Conservation (phyloP, 2,113 vertebrate species). For the Neogale vison region DNA sequence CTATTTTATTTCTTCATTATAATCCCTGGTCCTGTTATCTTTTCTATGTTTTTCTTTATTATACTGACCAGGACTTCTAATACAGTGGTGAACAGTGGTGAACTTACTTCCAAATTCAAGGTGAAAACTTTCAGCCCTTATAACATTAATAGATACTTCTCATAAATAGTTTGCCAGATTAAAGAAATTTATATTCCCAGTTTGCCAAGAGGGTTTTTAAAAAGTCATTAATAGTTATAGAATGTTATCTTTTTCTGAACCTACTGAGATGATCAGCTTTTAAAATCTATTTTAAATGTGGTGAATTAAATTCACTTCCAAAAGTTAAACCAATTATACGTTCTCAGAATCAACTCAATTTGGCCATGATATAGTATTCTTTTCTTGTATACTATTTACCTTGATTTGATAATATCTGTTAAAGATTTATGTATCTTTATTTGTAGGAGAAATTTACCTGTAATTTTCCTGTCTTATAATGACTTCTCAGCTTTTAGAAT, state of each 20-base stretch:
- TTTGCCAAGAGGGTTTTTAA: not conserved
- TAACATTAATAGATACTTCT: not conserved
- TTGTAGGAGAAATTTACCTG: not conserved
- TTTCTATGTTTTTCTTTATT: not conserved
- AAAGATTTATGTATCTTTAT: not conserved
- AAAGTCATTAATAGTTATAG: not conserved
- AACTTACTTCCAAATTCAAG: not conserved
- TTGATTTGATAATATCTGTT: not conserved
- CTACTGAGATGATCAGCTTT: not conserved
- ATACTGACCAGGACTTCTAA: not conserved
- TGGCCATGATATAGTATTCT: not conserved
- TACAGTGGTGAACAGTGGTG: not conserved
- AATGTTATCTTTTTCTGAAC: not conserved
- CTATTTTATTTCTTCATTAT: not conserved
- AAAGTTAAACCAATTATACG: not conserved
- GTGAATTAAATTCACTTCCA: slow-evolving; percentile 6
- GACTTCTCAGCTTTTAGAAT: slow-evolving; percentile 11
- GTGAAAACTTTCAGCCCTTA: not conserved
- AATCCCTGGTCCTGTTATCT: not conserved
- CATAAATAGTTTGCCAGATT: not conserved
- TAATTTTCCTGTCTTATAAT: not conserved
- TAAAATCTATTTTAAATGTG: not conserved
- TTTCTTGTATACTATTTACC: not conserved
- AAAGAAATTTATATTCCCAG: not conserved
- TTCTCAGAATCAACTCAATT: not conserved